phyloP scores from a whole-genome alignment of 1,140 invertebrate species.

The Paralvinella palmiformis region DNA sequence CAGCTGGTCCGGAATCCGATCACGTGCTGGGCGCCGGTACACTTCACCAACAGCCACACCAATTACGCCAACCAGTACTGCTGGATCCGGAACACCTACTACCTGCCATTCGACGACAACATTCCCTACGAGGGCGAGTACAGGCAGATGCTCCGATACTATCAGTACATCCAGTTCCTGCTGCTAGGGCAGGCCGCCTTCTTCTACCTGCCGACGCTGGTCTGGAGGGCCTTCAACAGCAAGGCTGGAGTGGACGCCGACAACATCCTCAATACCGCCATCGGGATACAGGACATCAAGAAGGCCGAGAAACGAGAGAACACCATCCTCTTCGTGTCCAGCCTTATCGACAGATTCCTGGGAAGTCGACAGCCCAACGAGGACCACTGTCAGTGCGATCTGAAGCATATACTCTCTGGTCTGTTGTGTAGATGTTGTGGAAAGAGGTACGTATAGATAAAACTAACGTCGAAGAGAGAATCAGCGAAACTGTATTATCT shows the following conservation, averaged over 20 bases:
- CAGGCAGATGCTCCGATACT: constrained; percentile 46
- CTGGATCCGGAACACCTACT: constrained; percentile 27
- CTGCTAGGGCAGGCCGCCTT: constrained; percentile 48
- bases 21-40: constrained; percentile 13
- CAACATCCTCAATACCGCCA: constrained; percentile 14
- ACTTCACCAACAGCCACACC: constrained; percentile 10
- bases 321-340: constrained; percentile 7
- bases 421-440: constrained; percentile 3
- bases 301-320: background rate
- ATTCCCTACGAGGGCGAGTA: constrained; percentile 28
- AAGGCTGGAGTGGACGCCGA: constrained; percentile 23
- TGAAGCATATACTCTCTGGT: constrained; percentile 1
- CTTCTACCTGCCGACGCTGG: constrained; percentile 24
- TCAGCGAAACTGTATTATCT: too few relatives aligned
- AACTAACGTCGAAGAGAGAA: too few relatives aligned
- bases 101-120: constrained; percentile 15
- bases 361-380: background rate
- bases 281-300: background rate
- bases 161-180: constrained; percentile 55
- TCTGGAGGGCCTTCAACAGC: constrained; percentile 23
- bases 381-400: background rate
- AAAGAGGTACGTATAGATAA: constrained; percentile 8
- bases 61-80: constrained; percentile 23
- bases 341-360: constrained; percentile 18
- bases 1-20: constrained; percentile 58